Evolutionary conservation across 2,113 vertebrate species (phyloP).

Genomic region (Pseudorasbora parva): DNA sequence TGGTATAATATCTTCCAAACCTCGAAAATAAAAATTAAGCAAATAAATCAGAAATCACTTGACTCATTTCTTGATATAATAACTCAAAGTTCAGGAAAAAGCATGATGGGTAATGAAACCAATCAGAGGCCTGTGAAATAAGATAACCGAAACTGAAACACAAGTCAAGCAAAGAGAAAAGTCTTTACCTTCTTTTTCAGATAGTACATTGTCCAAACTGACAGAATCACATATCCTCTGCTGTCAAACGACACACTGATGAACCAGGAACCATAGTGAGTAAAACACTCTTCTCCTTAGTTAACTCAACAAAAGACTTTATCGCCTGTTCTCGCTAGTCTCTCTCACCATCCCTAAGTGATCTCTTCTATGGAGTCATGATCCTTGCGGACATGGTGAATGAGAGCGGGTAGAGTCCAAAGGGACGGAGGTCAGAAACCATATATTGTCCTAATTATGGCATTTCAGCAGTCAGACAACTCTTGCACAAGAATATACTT

Average conservation of each 20-base stretch:
- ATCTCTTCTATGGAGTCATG: slow-evolving; percentile 42
- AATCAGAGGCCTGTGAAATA: slow-evolving; percentile 22
- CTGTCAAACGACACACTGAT: slow-evolving; percentile 62
- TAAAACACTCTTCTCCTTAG: not conserved
- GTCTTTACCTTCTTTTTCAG: slow-evolving; percentile 79
- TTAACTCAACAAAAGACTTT: not conserved
- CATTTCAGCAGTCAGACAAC: slow-evolving; percentile 79
- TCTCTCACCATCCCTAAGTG: not conserved
- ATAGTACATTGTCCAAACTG: slow-evolving; percentile 75
- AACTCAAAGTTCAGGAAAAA: slow-evolving; percentile 12
- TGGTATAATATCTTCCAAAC: not conserved
- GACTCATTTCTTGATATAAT: not conserved
- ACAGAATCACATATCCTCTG: slow-evolving; percentile 39
- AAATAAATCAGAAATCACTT: not conserved
- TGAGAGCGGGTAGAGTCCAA: slow-evolving; percentile 61
- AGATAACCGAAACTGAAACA: not conserved
- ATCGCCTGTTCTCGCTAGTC: not conserved
- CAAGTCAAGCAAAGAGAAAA: slow-evolving; percentile 34
- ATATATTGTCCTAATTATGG: slow-evolving; percentile 78
- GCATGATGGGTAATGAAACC: slow-evolving; percentile 14
- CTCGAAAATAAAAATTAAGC: not conserved
- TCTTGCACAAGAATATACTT: slow-evolving; percentile 76
- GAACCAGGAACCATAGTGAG: slow-evolving; percentile 38
- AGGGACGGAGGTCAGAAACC: slow-evolving; percentile 68
- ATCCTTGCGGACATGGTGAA: slow-evolving; percentile 58